These are phyloP conservation scores for Zaprionus lachaisei DNA, from an alignment of 1,140 invertebrate genomes.

Conservation along the genomic window DNA sequence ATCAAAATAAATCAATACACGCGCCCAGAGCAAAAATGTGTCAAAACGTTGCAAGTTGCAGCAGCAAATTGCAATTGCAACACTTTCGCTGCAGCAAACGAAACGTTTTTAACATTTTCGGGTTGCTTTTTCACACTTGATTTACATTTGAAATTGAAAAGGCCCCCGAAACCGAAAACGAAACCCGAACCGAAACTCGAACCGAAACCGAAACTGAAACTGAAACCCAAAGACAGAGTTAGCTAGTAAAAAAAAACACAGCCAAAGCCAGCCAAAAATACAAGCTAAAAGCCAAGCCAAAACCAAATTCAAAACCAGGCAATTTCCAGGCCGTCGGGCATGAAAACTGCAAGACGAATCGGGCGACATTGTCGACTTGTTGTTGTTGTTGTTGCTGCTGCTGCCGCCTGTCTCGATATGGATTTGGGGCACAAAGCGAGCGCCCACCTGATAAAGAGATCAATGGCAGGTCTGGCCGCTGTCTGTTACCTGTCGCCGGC, in stretches of 20 bases:
- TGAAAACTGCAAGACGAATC: constrained; percentile 81
- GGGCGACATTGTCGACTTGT: constrained; percentile 64
- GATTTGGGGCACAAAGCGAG: constrained; percentile 59
- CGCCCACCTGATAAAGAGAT: constrained; percentile 67
- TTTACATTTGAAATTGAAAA: constrained; percentile 83
- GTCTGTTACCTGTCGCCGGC: constrained; percentile 13
- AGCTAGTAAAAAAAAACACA: not conserved
- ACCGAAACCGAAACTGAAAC: constrained; percentile 36
- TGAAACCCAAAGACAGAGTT: constrained; percentile 19
- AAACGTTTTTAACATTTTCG: constrained; percentile 13
- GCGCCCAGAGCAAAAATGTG: constrained; percentile 73
- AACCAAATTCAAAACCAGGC: constrained; percentile 37
- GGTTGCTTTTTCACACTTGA: constrained; percentile 74
- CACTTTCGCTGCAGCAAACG: constrained; percentile 71
- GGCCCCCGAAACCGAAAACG: constrained; percentile 50
- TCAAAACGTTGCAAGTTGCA: constrained; percentile 73
- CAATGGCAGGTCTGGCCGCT: constrained; percentile 56
- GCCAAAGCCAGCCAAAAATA: constrained; percentile 33
- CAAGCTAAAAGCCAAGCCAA: constrained; percentile 29
- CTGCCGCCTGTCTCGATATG: constrained; percentile 50
- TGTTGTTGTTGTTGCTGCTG: constrained; percentile 37
- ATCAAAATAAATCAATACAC: constrained; percentile 80
- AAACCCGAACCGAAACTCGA: constrained; percentile 59
- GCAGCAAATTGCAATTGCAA: constrained; percentile 80
- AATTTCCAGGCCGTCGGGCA: constrained; percentile 66